These are phyloP conservation scores for Nibea coibor DNA, from an alignment of 2,113 vertebrate genomes.

Conservation along the genomic window DNA sequence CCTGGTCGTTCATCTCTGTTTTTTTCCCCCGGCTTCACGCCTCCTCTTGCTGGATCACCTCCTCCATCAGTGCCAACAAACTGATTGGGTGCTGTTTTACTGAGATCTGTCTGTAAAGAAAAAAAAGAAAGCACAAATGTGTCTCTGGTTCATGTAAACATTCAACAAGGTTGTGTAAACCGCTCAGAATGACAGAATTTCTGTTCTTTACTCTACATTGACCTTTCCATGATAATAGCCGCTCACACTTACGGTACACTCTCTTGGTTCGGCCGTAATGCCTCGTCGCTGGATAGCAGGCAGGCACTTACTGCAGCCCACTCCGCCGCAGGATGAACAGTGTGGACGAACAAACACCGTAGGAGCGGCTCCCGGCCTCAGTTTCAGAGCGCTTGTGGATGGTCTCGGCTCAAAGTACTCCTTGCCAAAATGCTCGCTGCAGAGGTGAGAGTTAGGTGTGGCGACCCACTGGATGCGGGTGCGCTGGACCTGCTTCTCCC, in stretches of 20 bases:
- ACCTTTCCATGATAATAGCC: not conserved
- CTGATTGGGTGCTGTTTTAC: conserved; percentile 3
- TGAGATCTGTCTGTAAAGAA: conserved; percentile 26
- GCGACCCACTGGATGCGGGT: conserved; percentile 78
- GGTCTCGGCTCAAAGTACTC: conserved; percentile 81
- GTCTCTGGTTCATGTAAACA: not conserved
- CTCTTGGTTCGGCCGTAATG: conserved; percentile 36
- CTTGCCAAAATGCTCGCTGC: conserved; percentile 84
- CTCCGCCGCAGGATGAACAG: conserved; percentile 71
- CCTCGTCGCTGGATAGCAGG: conserved; percentile 57
- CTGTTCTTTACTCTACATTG: not conserved
- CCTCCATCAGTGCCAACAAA: conserved; percentile 9
- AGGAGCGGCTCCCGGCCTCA: conserved; percentile 79
- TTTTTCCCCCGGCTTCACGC: not conserved
- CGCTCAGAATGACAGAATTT: not conserved
- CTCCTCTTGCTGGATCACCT: conserved; percentile 1
- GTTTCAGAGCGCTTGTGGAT: conserved; percentile 54
- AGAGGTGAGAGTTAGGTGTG: conserved; percentile 76
- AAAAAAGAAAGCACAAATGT: not conserved
- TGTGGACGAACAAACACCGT: conserved; percentile 80
- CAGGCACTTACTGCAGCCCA: conserved; percentile 63
- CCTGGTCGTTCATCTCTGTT: conserved; percentile 42
- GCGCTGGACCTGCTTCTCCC: conserved; percentile 85
- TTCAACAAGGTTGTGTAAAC: not conserved
- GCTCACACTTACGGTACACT: conserved; percentile 59